Evolutionary conservation across 2,888 invertebrate genomes (phyloP).

Genomic region (Odontothrips loti): DNA sequence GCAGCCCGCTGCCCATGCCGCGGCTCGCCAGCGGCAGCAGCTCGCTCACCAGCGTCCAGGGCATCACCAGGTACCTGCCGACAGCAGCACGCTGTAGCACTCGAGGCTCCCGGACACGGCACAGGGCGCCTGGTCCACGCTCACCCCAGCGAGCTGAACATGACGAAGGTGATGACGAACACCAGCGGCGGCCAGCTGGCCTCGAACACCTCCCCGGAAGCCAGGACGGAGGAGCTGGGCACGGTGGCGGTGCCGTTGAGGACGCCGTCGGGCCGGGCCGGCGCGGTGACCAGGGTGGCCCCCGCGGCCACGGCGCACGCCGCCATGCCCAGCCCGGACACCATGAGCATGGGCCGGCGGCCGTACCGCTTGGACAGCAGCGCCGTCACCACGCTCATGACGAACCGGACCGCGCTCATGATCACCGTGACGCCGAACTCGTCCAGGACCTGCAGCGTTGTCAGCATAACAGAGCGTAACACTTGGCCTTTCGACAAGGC

Average conservation of each 20-base stretch:
- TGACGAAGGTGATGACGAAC: not conserved
- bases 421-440: slow-evolving; percentile 51
- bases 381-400: slow-evolving; percentile 52
- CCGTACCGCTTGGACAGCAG: slow-evolving; percentile 51
- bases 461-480: not conserved
- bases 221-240: not conserved
- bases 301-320: slow-evolving; percentile 41
- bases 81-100: slow-evolving; percentile 54
- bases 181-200: slow-evolving; percentile 13
- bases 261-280: not conserved
- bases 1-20: slow-evolving; percentile 52
- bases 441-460: slow-evolving; percentile 44
- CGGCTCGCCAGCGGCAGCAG: slow-evolving; percentile 52
- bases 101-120: too few species aligned
- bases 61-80: slow-evolving; percentile 54
- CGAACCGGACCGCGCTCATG: slow-evolving; percentile 52
- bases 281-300: not conserved
- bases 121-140: too few species aligned
- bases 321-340: slow-evolving; percentile 54
- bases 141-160: not conserved
- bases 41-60: slow-evolving; percentile 57
- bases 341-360: slow-evolving; percentile 50
- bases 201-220: not conserved
- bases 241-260: not conserved
- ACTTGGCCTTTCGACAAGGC: too few species aligned